Evolutionary conservation across 2,113 vertebrate genomes (phyloP).

Genomic region (Oreocharis arfaki): DNA sequence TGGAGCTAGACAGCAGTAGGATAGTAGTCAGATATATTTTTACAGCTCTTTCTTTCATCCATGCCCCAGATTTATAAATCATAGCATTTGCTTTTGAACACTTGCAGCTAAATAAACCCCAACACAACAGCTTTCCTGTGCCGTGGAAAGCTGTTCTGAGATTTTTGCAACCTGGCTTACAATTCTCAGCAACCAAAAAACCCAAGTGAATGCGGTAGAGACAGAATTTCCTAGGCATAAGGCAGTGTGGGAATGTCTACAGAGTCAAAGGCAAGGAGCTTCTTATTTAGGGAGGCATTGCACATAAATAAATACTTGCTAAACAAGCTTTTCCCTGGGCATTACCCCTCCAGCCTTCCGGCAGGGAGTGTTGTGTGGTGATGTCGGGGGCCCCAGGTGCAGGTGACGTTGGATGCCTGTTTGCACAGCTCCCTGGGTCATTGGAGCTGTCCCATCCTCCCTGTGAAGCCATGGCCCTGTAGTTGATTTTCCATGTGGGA

Average conservation of each 20-base stretch:
- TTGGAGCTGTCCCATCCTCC: neutral
- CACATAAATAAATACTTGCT: neutral
- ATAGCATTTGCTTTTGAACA: neutral
- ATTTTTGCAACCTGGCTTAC: neutral
- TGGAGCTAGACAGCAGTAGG: neutral
- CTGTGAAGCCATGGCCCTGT: neutral
- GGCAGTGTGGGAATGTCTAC: accelerated
- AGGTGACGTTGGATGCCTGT: accelerated
- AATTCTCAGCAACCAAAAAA: neutral
- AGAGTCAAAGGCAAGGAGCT: neutral
- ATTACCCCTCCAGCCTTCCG: neutral
- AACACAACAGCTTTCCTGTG: neutral
- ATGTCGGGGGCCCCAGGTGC: accelerated
- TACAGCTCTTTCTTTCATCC: neutral
- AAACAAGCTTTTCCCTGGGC: neutral
- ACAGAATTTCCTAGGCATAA: neutral
- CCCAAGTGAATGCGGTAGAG: neutral
- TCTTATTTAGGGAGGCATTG: neutral
- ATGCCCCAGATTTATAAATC: neutral
- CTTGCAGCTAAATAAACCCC: neutral
- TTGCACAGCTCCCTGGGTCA: accelerated
- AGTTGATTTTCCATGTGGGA: accelerated
- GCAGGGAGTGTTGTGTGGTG: neutral
- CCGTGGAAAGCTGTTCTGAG: neutral
- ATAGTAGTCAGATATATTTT: neutral